phyloP scores from a whole-genome alignment of 2,888 invertebrate genomes.

The Cremastobaeus sp. region DNA sequence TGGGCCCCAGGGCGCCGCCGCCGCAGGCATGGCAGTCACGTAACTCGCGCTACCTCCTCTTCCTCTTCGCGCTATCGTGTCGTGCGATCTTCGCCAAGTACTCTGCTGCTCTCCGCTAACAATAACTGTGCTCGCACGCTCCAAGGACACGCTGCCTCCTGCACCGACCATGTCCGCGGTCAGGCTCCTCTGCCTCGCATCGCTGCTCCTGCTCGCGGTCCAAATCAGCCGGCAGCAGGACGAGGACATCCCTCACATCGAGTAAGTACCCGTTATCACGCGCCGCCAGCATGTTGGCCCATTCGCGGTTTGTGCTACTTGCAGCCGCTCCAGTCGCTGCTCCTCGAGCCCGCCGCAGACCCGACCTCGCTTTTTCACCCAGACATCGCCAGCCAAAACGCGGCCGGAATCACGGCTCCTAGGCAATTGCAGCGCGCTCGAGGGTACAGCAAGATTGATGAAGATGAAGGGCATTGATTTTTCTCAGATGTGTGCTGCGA shows the following conservation, averaged over 20 bases:
- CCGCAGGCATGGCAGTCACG: slow-evolving; percentile 49
- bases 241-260: slow-evolving; percentile 93
- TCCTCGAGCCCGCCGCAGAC: not conserved
- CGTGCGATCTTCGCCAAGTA: slow-evolving; percentile 4
- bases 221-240: slow-evolving; percentile 85
- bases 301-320: no score
- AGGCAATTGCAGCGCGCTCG: slow-evolving; percentile 10
- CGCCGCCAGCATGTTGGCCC: no score
- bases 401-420: slow-evolving; percentile 3
- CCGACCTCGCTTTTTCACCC: not conserved
- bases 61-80: slow-evolving; percentile 19
- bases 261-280: slow-evolving; percentile 82
- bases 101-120: not conserved
- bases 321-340: not conserved
- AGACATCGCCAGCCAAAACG: not conserved
- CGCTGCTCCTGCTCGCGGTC: slow-evolving; percentile 77
- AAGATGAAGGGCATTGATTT: slow-evolving; percentile 37
- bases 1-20: slow-evolving; percentile 16
- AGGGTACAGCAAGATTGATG: slow-evolving; percentile 36
- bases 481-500: slow-evolving; percentile 15
- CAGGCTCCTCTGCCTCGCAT: slow-evolving; percentile 65
- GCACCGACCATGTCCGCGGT: slow-evolving; percentile 44
- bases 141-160: slow-evolving; percentile 4
- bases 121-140: slow-evolving; percentile 14
- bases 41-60: slow-evolving; percentile 25